phyloP scores from a whole-genome alignment of 2,888 invertebrate genomes.

The Darwinula stevensoni region DNA sequence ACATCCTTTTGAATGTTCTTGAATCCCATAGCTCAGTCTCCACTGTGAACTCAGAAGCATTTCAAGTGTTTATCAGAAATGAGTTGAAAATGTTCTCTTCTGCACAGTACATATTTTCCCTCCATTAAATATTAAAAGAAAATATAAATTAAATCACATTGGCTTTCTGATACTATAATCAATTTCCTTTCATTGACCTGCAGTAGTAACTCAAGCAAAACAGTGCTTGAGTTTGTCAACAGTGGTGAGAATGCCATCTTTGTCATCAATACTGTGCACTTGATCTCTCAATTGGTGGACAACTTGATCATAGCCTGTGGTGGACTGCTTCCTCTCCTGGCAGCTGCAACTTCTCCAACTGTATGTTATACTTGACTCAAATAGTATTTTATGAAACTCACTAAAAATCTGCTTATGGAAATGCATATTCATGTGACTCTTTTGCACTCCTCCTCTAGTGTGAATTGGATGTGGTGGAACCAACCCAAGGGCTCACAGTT shows the following conservation, averaged over 20 bases:
- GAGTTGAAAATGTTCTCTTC: too few relatives aligned
- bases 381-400: background rate
- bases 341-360: conserved; percentile 93
- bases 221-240: conserved; percentile 90
- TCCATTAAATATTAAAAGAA: too few relatives aligned
- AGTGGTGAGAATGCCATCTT: conserved; percentile 95
- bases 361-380: conserved; percentile 22
- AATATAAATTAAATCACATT: too few relatives aligned
- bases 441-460: conserved; percentile 30
- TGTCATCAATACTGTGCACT: conserved; percentile 94
- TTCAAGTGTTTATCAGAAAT: too few relatives aligned
- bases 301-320: conserved; percentile 97
- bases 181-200: too few relatives aligned
- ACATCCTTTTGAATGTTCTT: too few relatives aligned
- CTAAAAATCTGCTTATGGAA: background rate
- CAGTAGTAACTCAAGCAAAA: conserved; percentile 89
- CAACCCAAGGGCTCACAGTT: conserved; percentile 93
- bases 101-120: too few relatives aligned
- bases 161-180: too few relatives aligned
- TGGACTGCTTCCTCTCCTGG: conserved; percentile 74
- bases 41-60: too few relatives aligned
- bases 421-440: background rate
- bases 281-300: conserved; percentile 94
- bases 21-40: too few relatives aligned
- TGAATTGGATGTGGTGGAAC: conserved; percentile 89